Conservation (phyloP, 2,888 invertebrate genomes). For the Philonicus albiceps region DNA sequence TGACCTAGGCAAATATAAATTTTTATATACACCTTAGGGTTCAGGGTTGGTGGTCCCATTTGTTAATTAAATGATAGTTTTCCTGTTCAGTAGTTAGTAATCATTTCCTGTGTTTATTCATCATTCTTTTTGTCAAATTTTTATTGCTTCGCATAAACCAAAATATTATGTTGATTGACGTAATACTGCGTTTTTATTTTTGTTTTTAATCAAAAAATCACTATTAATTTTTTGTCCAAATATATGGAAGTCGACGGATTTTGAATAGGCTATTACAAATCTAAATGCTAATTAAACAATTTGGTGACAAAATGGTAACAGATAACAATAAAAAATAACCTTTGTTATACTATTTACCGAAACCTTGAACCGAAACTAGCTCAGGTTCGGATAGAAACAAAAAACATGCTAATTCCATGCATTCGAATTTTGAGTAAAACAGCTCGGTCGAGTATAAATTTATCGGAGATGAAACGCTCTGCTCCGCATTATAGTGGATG, state of each 20-base stretch:
- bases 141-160: not conserved
- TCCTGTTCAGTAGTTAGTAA: too few species aligned
- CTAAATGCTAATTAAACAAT: not conserved
- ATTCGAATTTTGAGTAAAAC: not conserved
- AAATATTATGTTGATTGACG: too few species aligned
- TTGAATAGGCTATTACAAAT: not conserved
- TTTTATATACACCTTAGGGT: not conserved
- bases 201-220: not conserved
- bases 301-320: not conserved
- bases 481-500: not conserved
- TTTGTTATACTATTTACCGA: not conserved
- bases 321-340: not conserved
- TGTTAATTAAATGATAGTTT: not conserved
- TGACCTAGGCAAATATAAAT: not conserved
- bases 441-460: not conserved
- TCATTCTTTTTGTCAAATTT: not conserved
- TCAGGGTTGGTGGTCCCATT: not conserved
- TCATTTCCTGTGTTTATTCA: not conserved
- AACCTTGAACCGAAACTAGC: not conserved
- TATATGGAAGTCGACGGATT: not conserved
- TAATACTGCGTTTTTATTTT: too few species aligned
- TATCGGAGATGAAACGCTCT: not conserved
- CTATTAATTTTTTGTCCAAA: not conserved
- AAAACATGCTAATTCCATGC: not conserved
- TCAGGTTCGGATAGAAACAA: not conserved